phyloP scores from a whole-genome alignment of 2,888 invertebrate species.

The Theretra japonica region DNA sequence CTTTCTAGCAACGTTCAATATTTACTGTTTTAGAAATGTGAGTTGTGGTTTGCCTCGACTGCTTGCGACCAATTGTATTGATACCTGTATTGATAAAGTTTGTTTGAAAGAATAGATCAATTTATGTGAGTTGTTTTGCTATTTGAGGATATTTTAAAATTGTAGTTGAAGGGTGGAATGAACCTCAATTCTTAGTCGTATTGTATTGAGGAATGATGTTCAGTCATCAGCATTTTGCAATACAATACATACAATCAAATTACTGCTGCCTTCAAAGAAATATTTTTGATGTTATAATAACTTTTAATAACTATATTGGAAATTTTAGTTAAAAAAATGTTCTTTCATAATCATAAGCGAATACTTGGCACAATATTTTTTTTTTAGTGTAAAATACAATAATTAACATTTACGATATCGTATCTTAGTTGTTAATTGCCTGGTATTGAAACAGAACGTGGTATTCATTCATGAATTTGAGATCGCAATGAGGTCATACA shows the following conservation, averaged over 20 bases:
- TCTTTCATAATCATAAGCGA: too few species aligned
- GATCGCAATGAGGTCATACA: not conserved
- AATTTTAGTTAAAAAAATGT: too few species aligned
- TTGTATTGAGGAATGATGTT: not conserved
- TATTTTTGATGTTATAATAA: not conserved
- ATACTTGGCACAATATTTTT: too few species aligned
- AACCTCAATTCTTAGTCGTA: constrained; percentile 15
- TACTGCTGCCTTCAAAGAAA: not conserved
- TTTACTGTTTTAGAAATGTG: constrained; percentile 27
- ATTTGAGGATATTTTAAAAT: constrained; percentile 25
- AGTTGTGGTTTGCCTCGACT: not conserved
- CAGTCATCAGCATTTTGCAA: not conserved
- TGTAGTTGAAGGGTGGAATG: constrained; percentile 20
- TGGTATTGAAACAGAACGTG: not conserved
- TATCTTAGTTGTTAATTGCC: too few species aligned
- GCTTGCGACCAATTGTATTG: constrained; percentile 4
- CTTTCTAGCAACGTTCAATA: constrained; percentile 37
- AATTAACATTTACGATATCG: not conserved
- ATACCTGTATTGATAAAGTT: not conserved
- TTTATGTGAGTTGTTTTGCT: not conserved
- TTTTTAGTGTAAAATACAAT: too few species aligned
- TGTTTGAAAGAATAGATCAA: constrained; percentile 7
- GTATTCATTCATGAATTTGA: constrained; percentile 2
- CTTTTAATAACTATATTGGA: too few species aligned
- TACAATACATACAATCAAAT: not conserved